These are phyloP conservation scores for Fragum sueziense DNA, from an alignment of 2,888 invertebrate genomes.

Conservation along the genomic window DNA sequence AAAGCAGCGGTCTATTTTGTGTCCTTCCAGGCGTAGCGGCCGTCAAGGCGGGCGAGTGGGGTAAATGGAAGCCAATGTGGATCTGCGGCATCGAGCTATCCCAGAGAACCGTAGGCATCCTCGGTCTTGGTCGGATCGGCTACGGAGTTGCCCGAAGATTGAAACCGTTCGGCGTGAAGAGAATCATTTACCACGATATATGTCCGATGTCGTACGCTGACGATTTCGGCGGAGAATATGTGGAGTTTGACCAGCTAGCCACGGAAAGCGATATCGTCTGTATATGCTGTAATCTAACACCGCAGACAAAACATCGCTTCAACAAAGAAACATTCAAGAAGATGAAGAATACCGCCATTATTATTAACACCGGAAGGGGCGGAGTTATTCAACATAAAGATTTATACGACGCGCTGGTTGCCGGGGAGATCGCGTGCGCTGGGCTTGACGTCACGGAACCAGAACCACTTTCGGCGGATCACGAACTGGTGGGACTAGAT, in stretches of 20 bases:
- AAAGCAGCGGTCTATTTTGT: no score
- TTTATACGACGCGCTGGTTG: constrained; percentile 88
- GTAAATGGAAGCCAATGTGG: constrained; percentile 93
- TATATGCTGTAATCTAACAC: constrained; percentile 89
- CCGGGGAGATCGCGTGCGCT: constrained; percentile 89
- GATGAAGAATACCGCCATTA: constrained; percentile 93
- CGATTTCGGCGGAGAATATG: constrained; percentile 87
- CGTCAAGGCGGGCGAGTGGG: constrained; percentile 90
- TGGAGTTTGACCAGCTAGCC: constrained; percentile 88
- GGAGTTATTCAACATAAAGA: constrained; percentile 88
- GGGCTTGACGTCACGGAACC: constrained; percentile 96
- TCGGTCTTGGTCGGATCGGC: constrained; percentile 82
- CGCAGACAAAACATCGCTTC: constrained; percentile 91
- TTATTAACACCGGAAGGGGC: constrained; percentile 92
- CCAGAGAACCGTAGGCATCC: constrained; percentile 87
- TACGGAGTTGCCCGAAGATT: constrained; percentile 73
- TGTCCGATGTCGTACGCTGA: constrained; percentile 71
- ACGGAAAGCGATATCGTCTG: constrained; percentile 92
- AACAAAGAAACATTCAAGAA: constrained; percentile 89
- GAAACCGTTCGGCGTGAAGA: constrained; percentile 70
- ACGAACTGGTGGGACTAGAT: constrained; percentile 88
- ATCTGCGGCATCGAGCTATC: constrained; percentile 93
- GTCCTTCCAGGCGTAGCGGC: constrained; percentile 71
- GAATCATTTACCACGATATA: constrained; percentile 71
- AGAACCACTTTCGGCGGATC: constrained; percentile 92